A percentile compares a stretch with the other conserved stretches of the same genome.
phyloP scores from a whole-genome alignment of 2,797 vertebrate species.

The Lateolabrax maculatus region DNA sequence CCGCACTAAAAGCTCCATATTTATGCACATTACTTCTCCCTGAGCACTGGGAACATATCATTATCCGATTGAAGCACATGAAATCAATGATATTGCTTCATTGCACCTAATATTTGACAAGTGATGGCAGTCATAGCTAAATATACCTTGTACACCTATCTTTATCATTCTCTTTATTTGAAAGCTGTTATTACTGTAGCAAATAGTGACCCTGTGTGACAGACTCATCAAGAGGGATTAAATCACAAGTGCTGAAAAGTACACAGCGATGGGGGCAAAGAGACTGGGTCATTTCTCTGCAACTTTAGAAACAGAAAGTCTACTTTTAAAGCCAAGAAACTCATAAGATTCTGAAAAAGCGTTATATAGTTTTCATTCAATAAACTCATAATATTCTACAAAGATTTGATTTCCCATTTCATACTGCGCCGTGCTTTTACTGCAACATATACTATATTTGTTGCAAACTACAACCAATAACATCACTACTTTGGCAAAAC shows the following conservation, averaged over 20 bases:
- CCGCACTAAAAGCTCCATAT: conserved; percentile 40
- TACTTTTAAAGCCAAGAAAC: conserved; percentile 58
- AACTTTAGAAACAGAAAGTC: conserved; percentile 37
- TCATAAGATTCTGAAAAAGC: conserved; percentile 54
- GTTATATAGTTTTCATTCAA: conserved; percentile 61
- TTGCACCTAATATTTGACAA: conserved; percentile 68
- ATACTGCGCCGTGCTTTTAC: conserved; percentile 33
- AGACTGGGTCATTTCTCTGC: conserved; percentile 36
- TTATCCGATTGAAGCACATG: conserved; percentile 64
- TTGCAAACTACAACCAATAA: conserved; percentile 63
- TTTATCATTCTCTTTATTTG: conserved; percentile 65
- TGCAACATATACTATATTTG: conserved; percentile 50
- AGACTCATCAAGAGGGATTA: conserved; percentile 61
- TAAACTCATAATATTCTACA: conserved; percentile 65
- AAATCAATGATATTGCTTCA: conserved; percentile 73
- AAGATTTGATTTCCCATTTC: conserved; percentile 66
- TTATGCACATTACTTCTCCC: conserved; percentile 39
- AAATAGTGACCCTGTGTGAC: conserved; percentile 55
- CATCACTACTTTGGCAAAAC: conserved; percentile 37
- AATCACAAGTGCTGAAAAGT: conserved; percentile 52
- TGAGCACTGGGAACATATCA: conserved; percentile 59
- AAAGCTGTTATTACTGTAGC: conserved; percentile 74
- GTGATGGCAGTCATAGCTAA: conserved; percentile 66
- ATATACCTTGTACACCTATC: conserved; percentile 69
- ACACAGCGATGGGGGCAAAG: not conserved